Evolutionary conservation across 2,888 invertebrate genomes (phyloP).

Genomic region (Apamea crenata): DNA sequence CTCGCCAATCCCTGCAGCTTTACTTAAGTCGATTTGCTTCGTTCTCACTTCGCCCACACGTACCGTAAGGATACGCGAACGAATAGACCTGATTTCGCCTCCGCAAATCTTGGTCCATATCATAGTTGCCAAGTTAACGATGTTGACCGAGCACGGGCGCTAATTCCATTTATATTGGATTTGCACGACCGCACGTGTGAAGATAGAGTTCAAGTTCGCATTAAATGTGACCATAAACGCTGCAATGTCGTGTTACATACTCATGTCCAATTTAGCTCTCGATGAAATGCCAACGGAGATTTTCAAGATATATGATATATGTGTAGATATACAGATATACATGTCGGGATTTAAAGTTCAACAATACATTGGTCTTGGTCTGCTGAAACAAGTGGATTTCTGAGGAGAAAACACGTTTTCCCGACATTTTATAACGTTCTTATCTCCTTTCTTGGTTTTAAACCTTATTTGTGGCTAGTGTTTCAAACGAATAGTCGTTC

Average conservation of each 20-base stretch:
- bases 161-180: conserved; percentile 71
- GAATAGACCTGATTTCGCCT: conserved; percentile 68
- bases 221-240: conserved; percentile 53
- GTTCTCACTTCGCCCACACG: conserved; percentile 69
- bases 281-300: conserved; percentile 27
- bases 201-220: conserved; percentile 58
- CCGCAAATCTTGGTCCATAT: conserved; percentile 66
- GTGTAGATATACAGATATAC: too few relatives aligned
- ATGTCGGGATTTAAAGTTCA: conserved; percentile 11
- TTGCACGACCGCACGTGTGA: conserved; percentile 67
- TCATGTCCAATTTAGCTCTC: conserved; percentile 37
- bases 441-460: conserved; percentile 30
- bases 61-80: conserved; percentile 42
- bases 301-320: conserved; percentile 15
- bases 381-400: conserved; percentile 3
- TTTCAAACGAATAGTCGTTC: conserved; percentile 43
- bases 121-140: conserved; percentile 67
- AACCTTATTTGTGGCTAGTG: conserved; percentile 55
- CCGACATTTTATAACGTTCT: conserved; percentile 12
- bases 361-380: background rate
- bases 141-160: conserved; percentile 61
- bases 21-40: conserved; percentile 66
- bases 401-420: background rate
- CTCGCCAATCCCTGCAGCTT: conserved; percentile 63
- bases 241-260: conserved; percentile 43